Conservation (phyloP, 1,140 invertebrate genomes). For the Episyrphus balteatus region DNA sequence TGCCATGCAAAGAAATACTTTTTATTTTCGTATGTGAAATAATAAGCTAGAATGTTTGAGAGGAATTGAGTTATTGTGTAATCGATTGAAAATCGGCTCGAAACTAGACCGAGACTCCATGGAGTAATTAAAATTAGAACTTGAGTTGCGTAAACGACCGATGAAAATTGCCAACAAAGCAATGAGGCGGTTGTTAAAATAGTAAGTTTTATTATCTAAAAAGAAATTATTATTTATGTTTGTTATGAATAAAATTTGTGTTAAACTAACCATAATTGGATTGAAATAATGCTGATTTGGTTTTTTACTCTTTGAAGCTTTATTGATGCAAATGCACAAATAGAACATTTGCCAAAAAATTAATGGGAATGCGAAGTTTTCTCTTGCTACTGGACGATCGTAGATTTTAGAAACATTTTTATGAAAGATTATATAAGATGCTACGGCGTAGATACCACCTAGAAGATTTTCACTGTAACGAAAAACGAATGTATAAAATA, state of each 20-base stretch:
- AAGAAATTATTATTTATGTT: background rate
- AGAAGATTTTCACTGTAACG: slow-evolving; percentile 23
- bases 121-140: slow-evolving; percentile 25
- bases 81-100: slow-evolving; percentile 23
- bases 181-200: slow-evolving; percentile 24
- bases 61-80: slow-evolving; percentile 27
- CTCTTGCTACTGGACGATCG: slow-evolving; percentile 24
- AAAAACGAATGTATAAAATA: background rate
- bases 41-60: slow-evolving; percentile 22
- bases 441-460: slow-evolving; percentile 31
- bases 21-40: slow-evolving; percentile 24
- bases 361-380: slow-evolving; percentile 35
- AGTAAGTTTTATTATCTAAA: slow-evolving; percentile 23
- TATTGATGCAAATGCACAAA: slow-evolving; percentile 25
- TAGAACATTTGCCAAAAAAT: slow-evolving; percentile 35
- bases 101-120: slow-evolving; percentile 14
- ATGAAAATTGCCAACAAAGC: slow-evolving; percentile 33
- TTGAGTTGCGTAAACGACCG: slow-evolving; percentile 29
- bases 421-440: slow-evolving; percentile 35
- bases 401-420: slow-evolving; percentile 33
- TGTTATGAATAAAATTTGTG: background rate
- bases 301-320: slow-evolving; percentile 17
- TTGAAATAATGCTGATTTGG: slow-evolving; percentile 14
- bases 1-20: slow-evolving; percentile 28
- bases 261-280: slow-evolving; percentile 14